phyloP scores from a whole-genome alignment of 2,888 invertebrate species.

The Leucozona laternaria region DNA sequence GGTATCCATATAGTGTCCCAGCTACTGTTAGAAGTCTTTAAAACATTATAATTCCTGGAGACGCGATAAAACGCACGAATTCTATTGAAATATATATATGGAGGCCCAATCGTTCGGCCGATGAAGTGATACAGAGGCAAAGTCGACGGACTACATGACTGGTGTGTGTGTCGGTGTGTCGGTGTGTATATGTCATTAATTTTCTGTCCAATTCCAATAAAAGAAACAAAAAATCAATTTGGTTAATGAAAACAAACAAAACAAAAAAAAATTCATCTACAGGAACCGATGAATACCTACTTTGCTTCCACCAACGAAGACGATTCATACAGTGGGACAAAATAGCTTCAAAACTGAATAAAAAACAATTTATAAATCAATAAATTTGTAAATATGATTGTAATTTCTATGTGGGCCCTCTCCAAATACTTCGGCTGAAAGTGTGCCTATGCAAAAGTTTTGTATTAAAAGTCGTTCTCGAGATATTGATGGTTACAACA shows the following conservation, averaged over 20 bases:
- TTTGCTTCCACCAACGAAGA: neutral
- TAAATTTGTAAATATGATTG: too few relatives aligned
- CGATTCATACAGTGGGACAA: neutral
- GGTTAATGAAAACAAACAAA: slow-evolving; percentile 68
- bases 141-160: neutral
- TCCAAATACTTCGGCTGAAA: too few relatives aligned
- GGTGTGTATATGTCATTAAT: slow-evolving; percentile 56
- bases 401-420: too few relatives aligned
- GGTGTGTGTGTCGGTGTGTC: neutral
- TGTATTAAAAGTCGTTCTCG: too few relatives aligned
- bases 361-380: neutral
- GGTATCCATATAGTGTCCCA: neutral
- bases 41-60: slow-evolving; percentile 60
- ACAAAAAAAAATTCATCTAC: neutral
- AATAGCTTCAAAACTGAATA: neutral
- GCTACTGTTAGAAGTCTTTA: slow-evolving; percentile 15
- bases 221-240: slow-evolving; percentile 58
- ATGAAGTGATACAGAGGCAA: neutral
- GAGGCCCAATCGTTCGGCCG: neutral
- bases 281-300: slow-evolving; percentile 19
- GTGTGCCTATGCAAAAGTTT: too few relatives aligned
- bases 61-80: slow-evolving; percentile 53
- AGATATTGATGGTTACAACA: too few relatives aligned
- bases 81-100: slow-evolving; percentile 38
- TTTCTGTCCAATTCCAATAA: slow-evolving; percentile 59